phyloP scores from a whole-genome alignment of 2,113 vertebrate species.

The Hylia prasina region DNA sequence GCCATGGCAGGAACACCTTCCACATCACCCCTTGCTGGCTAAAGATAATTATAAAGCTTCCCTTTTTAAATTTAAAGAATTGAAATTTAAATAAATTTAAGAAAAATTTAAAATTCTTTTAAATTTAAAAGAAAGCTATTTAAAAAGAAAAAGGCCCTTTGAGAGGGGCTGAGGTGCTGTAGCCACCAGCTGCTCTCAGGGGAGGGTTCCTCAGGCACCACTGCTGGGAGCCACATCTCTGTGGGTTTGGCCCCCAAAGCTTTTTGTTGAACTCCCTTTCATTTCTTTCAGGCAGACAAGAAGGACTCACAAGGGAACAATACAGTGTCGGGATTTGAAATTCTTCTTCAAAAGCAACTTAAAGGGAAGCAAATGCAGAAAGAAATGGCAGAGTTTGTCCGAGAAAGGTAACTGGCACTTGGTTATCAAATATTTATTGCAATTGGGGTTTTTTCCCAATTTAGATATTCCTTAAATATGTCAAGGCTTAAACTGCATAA shows the following conservation, averaged over 20 bases:
- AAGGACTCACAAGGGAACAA: constrained; percentile 90
- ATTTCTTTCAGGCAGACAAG: constrained; percentile 82
- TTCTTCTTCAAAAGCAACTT: constrained; percentile 94
- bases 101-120: too few species aligned
- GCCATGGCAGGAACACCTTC: neutral
- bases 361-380: constrained; percentile 99
- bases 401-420: constrained; percentile 84
- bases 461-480: neutral
- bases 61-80: too few species aligned
- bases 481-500: neutral
- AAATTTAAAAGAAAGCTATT: too few species aligned
- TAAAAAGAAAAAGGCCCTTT: too few species aligned
- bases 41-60: neutral
- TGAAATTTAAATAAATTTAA: too few species aligned
- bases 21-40: neutral
- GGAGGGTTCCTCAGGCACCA: neutral
- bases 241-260: neutral
- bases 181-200: neutral
- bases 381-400: constrained; percentile 96
- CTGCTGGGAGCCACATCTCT: neutral
- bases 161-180: neutral
- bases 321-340: constrained; percentile 89
- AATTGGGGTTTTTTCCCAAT: neutral
- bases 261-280: neutral
- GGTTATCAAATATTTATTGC: neutral